Evolutionary conservation across 2,888 invertebrate genomes (phyloP).

Genomic region (Tachina grossa): DNA sequence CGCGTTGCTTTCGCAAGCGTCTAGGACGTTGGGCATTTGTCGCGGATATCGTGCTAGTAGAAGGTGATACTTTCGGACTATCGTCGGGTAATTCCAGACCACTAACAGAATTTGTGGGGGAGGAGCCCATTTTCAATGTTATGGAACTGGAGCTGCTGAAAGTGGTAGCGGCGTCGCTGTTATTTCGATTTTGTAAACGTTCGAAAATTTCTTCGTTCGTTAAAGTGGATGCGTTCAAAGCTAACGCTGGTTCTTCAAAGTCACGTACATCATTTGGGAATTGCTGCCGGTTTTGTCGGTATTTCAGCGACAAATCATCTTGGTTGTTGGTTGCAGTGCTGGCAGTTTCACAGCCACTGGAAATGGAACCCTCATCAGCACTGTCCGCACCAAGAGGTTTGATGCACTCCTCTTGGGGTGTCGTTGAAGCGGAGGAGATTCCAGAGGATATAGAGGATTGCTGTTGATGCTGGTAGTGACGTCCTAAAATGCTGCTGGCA

Average conservation of each 20-base stretch:
- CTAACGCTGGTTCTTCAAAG: slow-evolving; percentile 34
- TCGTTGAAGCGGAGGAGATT: slow-evolving; percentile 73
- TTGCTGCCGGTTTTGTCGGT: slow-evolving; percentile 71
- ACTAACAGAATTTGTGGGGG: slow-evolving; percentile 74
- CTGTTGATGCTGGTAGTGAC: slow-evolving; percentile 76
- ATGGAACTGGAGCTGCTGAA: slow-evolving; percentile 80
- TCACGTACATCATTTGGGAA: slow-evolving; percentile 22
- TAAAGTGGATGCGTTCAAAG: slow-evolving; percentile 31
- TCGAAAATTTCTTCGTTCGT: slow-evolving; percentile 60
- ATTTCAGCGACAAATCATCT: slow-evolving; percentile 80
- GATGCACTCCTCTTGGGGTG: slow-evolving; percentile 50
- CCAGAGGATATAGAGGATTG: slow-evolving; percentile 80
- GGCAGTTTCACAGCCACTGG: slow-evolving; percentile 91
- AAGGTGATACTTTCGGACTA: slow-evolving; percentile 25
- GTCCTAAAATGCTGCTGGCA: slow-evolving; percentile 37
- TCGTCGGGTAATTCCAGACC: slow-evolving; percentile 39
- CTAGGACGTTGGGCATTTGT: slow-evolving; percentile 65
- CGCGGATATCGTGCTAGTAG: slow-evolving; percentile 50
- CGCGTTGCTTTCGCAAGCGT: slow-evolving; percentile 57
- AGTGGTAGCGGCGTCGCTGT: slow-evolving; percentile 78
- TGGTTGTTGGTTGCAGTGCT: slow-evolving; percentile 86
- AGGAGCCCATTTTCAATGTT: slow-evolving; percentile 77
- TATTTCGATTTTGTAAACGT: slow-evolving; percentile 76
- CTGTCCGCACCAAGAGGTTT: slow-evolving; percentile 83
- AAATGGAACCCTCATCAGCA: slow-evolving; percentile 88